These are phyloP conservation scores for Molothrus ater DNA, from an alignment of 2,797 vertebrate genomes.

Conservation along the genomic window DNA sequence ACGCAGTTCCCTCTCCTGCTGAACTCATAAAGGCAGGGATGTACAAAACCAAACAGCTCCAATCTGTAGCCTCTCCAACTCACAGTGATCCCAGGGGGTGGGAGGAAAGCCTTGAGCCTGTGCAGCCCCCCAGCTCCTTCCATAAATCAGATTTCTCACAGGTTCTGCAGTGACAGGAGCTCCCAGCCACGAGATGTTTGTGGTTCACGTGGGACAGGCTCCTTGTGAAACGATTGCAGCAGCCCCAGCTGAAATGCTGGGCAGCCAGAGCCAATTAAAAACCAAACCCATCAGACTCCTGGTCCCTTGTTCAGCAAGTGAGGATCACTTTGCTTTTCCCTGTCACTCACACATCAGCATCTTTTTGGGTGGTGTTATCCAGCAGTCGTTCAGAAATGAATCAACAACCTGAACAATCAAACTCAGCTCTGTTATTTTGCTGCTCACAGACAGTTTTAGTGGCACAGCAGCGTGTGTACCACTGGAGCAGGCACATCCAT, in stretches of 20 bases:
- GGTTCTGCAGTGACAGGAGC: background rate
- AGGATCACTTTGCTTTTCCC: background rate
- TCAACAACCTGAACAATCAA: background rate
- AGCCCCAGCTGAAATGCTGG: background rate
- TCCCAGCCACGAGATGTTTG: slow-evolving; percentile 10
- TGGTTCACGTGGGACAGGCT: background rate
- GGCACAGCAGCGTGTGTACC: background rate
- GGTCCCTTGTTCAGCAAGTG: background rate
- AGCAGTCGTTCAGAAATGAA: background rate
- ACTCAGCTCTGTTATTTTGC: background rate
- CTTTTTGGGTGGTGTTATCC: background rate
- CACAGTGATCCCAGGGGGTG: background rate
- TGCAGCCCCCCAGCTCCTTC: background rate
- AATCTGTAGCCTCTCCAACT: background rate
- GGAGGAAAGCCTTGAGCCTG: background rate
- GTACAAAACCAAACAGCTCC: background rate
- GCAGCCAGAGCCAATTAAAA: background rate
- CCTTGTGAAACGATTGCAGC: background rate
- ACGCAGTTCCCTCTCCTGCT: background rate
- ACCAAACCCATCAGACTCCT: background rate
- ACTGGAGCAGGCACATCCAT: rapidly evolving
- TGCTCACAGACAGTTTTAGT: background rate
- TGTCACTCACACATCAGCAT: background rate
- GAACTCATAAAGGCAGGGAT: background rate
- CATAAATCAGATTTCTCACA: slow-evolving; percentile 50